Evolutionary conservation across 2,888 invertebrate species (phyloP).

Genomic region (Cryptocheilus praepositus): DNA sequence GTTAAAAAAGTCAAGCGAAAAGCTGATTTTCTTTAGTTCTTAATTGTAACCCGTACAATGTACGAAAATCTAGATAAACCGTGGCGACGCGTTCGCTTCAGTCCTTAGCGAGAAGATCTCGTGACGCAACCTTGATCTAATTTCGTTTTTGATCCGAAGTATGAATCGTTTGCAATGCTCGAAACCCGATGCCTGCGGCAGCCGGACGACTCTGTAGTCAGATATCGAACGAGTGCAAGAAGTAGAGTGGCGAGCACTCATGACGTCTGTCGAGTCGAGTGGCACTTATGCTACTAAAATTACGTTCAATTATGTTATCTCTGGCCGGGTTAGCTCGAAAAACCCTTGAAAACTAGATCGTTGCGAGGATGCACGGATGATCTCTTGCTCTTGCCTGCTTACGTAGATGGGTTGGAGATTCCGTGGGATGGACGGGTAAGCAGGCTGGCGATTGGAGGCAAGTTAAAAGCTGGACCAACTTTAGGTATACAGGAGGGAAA

Average conservation of each 20-base stretch:
- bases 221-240: constrained; percentile 66
- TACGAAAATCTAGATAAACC: too few relatives aligned
- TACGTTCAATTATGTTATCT: constrained; percentile 73
- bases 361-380: constrained; percentile 59
- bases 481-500: too few relatives aligned
- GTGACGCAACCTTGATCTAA: constrained; percentile 53
- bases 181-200: too few relatives aligned
- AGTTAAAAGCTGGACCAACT: too few relatives aligned
- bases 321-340: constrained; percentile 68
- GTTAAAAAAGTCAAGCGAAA: too few relatives aligned
- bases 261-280: constrained; percentile 74
- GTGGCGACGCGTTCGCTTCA: neutral
- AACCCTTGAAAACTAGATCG: constrained; percentile 65
- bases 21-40: too few relatives aligned
- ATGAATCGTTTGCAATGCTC: constrained; percentile 2
- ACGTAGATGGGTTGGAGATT: too few relatives aligned
- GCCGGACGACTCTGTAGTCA: constrained; percentile 38
- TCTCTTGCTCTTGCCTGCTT: constrained; percentile 55
- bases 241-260: constrained; percentile 66
- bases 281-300: constrained; percentile 75
- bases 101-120: constrained; percentile 17
- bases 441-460: too few relatives aligned
- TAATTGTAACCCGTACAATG: too few relatives aligned
- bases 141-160: constrained; percentile 42
- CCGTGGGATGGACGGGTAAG: too few relatives aligned